Evolutionary conservation across 2,797 vertebrate species (phyloP).

Genomic region (Neoniphon sammara): DNA sequence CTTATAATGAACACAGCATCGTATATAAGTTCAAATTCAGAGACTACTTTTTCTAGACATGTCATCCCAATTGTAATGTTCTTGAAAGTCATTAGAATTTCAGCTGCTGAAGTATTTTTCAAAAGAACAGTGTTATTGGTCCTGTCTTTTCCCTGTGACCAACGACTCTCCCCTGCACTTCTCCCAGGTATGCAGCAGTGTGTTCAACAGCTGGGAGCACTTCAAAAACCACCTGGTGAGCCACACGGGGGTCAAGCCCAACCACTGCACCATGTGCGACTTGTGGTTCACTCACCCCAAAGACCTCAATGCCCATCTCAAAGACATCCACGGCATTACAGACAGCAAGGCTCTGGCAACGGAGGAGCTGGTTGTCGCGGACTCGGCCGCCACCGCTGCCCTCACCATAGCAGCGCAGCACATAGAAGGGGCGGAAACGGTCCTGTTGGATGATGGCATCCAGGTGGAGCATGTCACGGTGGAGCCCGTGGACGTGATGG

Average conservation of each 20-base stretch:
- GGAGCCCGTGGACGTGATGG: conserved; percentile 90
- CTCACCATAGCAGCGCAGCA: conserved; percentile 77
- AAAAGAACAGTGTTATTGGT: not conserved
- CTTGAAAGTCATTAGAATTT: not conserved
- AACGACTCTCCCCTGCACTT: not conserved
- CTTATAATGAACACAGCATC: not conserved
- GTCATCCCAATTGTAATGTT: not conserved
- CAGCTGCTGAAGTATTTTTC: too few relatives aligned
- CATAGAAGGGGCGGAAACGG: conserved; percentile 82
- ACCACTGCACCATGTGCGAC: conserved; percentile 97
- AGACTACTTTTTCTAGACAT: not conserved
- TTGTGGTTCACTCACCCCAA: conserved; percentile 96
- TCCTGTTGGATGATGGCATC: conserved; percentile 88
- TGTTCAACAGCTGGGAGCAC: conserved; percentile 99
- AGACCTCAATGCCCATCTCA: conserved; percentile 91
- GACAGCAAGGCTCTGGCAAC: conserved; percentile 75
- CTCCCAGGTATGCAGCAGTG: conserved; percentile 93
- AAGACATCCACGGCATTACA: conserved; percentile 86
- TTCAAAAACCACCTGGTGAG: conserved; percentile 97
- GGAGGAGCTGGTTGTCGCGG: conserved; percentile 82
- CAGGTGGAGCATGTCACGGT: conserved; percentile 89
- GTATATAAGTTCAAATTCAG: not conserved
- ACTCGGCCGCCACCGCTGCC: conserved; percentile 83
- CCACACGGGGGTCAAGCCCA: conserved; percentile 96
- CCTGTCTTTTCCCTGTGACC: not conserved